These are phyloP conservation scores for Typhlichthys eigenmanni DNA, from an alignment of 2,797 vertebrate species.

Conservation along the genomic window DNA sequence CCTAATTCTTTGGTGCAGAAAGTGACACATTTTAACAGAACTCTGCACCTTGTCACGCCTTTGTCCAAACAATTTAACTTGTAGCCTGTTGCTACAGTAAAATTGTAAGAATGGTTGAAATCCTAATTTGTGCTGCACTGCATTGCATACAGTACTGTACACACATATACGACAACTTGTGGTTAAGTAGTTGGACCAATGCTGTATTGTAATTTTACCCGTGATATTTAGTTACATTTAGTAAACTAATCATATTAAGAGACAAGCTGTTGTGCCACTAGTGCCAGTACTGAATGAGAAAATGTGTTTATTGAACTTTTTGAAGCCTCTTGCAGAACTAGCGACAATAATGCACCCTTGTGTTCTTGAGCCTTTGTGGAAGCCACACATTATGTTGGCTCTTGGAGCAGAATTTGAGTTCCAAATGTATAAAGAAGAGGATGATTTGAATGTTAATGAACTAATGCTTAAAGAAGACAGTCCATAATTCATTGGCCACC, in stretches of 20 bases:
- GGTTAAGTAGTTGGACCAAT: too few relatives aligned
- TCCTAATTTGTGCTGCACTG: background rate
- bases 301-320: slow-evolving; percentile 5
- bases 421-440: slow-evolving; percentile 51
- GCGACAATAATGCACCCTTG: slow-evolving; percentile 5
- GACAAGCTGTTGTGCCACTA: too few relatives aligned
- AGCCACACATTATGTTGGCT: slow-evolving; percentile 20
- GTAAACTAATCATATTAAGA: too few relatives aligned
- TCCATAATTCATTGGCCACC: slow-evolving; percentile 64
- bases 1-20: slow-evolving; percentile 83
- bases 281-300: too few relatives aligned
- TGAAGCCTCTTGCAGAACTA: slow-evolving; percentile 12
- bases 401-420: slow-evolving; percentile 37
- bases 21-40: slow-evolving; percentile 84
- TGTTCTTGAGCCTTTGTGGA: slow-evolving; percentile 22
- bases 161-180: background rate
- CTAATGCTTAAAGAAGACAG: slow-evolving; percentile 61
- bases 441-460: slow-evolving; percentile 70
- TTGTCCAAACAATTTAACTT: slow-evolving; percentile 30
- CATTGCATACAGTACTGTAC: too few relatives aligned
- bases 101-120: background rate
- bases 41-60: slow-evolving; percentile 69
- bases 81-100: too few relatives aligned
- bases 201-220: too few relatives aligned
- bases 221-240: too few relatives aligned